Evolutionary conservation across 2,113 vertebrate species (phyloP).

Genomic region (Boleophthalmus pectinirostris): DNA sequence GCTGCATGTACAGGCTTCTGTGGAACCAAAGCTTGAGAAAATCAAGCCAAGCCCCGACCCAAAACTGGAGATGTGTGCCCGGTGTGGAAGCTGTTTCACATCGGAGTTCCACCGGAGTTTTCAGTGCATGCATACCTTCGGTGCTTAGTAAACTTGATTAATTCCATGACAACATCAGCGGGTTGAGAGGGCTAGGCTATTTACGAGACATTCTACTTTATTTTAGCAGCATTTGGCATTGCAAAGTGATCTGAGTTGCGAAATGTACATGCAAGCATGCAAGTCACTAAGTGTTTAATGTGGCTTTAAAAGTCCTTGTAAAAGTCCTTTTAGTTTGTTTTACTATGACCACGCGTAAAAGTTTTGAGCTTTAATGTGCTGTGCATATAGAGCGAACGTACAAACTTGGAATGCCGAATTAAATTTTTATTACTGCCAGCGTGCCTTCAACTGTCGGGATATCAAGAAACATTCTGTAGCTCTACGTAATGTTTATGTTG

Average conservation of each 20-base stretch:
- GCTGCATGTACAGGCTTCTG: constrained; percentile 30
- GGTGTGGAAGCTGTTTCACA: neutral
- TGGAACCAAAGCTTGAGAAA: neutral
- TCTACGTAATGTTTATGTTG: neutral
- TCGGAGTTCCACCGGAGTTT: neutral
- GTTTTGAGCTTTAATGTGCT: neutral
- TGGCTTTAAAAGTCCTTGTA: too few species aligned
- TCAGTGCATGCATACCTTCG: neutral
- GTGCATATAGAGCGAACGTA: neutral
- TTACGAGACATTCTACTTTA: neutral
- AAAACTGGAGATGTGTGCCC: neutral
- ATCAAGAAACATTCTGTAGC: neutral
- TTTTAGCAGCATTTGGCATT: neutral
- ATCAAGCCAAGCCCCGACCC: constrained; percentile 1
- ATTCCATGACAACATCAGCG: neutral
- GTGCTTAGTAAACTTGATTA: neutral
- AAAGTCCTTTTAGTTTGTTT: neutral
- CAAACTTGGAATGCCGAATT: neutral
- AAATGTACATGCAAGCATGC: neutral
- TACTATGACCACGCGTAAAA: neutral
- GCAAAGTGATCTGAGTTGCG: neutral
- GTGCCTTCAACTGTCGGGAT: neutral
- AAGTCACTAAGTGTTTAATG: neutral
- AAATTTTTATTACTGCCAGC: neutral
- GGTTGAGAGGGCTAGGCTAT: neutral